phyloP scores from a whole-genome alignment of 2,888 invertebrate species.

The Leptura quadrifasciata region DNA sequence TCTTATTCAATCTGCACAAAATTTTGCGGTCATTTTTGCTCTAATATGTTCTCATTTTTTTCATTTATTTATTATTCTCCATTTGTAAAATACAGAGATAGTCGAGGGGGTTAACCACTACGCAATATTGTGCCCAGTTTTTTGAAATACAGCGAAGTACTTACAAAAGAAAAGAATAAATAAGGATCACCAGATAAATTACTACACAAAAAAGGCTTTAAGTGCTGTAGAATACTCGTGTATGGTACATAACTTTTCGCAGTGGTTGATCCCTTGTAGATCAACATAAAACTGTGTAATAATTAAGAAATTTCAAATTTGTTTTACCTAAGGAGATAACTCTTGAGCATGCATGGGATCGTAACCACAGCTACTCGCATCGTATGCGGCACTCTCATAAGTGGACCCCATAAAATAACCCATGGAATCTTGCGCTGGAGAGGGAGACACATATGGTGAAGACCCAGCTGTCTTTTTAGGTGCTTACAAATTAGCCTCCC shows the following conservation, averaged over 20 bases:
- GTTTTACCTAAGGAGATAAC: constrained; percentile 76
- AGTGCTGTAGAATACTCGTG: too few species aligned
- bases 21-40: too few species aligned
- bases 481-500: constrained; percentile 98
- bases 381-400: constrained; percentile 91
- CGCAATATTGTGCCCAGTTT: too few species aligned
- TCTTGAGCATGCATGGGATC: constrained; percentile 93
- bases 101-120: too few species aligned
- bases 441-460: constrained; percentile 89
- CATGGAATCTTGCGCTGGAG: constrained; percentile 93
- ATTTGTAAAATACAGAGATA: constrained; percentile 32
- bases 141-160: too few species aligned
- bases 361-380: constrained; percentile 93
- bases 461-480: constrained; percentile 97
- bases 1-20: too few species aligned
- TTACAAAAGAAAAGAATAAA: too few species aligned
- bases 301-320: constrained; percentile 20
- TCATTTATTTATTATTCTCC: constrained; percentile 28
- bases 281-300: constrained; percentile 23
- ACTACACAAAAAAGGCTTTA: too few species aligned
- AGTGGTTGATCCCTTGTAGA: too few species aligned
- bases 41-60: background rate
- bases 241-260: too few species aligned
- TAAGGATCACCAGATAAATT: too few species aligned
- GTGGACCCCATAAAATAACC: constrained; percentile 95